These are phyloP conservation scores for Cryptops parisi DNA, from an alignment of 2,888 invertebrate genomes.

Conservation along the genomic window DNA sequence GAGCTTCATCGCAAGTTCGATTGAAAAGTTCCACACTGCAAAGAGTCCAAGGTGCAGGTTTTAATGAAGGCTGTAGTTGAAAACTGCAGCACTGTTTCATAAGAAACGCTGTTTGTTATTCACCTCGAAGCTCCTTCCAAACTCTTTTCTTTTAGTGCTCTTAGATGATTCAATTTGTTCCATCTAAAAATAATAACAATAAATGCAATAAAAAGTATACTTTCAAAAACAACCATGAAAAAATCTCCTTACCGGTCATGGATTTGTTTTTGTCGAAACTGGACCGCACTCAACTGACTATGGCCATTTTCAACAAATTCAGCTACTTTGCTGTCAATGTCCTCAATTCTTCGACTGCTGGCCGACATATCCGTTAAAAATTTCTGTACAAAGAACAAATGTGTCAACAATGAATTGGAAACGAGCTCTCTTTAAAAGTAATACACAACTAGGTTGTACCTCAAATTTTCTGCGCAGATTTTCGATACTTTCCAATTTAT, in stretches of 20 bases:
- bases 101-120: neutral
- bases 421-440: no score
- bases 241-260: slow-evolving; percentile 46
- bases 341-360: slow-evolving; percentile 77
- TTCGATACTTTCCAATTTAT: slow-evolving; percentile 74
- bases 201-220: neutral
- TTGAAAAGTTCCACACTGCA: slow-evolving; percentile 92
- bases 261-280: slow-evolving; percentile 61
- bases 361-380: slow-evolving; percentile 91
- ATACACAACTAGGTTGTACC: slow-evolving; percentile 36
- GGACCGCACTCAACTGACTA: slow-evolving; percentile 65
- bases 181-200: slow-evolving; percentile 38
- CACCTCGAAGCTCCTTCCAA: slow-evolving; percentile 75
- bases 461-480: slow-evolving; percentile 90
- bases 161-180: slow-evolving; percentile 70
- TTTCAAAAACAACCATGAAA: slow-evolving; percentile 15
- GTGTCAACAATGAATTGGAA: slow-evolving; percentile 1
- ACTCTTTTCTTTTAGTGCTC: slow-evolving; percentile 77
- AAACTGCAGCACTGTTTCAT: neutral
- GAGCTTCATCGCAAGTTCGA: slow-evolving; percentile 88
- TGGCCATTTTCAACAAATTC: slow-evolving; percentile 73
- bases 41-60: no score
- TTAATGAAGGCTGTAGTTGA: neutral
- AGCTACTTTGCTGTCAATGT: slow-evolving; percentile 71
- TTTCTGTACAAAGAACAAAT: slow-evolving; percentile 42